Evolutionary conservation across 1,140 invertebrate species (phyloP).

Genomic region (Panulirus ornatus): DNA sequence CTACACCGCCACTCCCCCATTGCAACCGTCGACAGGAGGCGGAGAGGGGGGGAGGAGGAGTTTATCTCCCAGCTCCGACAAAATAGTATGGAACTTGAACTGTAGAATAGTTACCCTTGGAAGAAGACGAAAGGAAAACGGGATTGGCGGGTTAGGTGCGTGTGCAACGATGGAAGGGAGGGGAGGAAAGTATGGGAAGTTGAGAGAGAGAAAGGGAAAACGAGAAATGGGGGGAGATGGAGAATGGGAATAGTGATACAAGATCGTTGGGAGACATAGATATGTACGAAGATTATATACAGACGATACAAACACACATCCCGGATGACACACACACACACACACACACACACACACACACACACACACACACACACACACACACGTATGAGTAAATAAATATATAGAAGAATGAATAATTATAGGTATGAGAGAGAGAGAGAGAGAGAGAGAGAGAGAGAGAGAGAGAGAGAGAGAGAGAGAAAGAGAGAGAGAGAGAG

Average conservation of each 20-base stretch:
- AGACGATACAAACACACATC: neutral
- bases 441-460: too few relatives aligned
- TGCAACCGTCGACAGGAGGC: too few relatives aligned
- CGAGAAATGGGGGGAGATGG: neutral
- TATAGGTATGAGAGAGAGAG: neutral
- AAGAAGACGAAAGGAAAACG: too few relatives aligned
- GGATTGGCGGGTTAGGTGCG: too few relatives aligned
- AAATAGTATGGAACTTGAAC: too few relatives aligned
- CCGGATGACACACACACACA: too few relatives aligned
- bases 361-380: slow-evolving; percentile 17
- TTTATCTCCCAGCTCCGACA: too few relatives aligned
- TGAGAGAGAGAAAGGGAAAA: neutral
- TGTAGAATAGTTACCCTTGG: too few relatives aligned
- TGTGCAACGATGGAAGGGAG: neutral
- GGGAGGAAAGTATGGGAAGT: neutral
- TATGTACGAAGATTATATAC: neutral
- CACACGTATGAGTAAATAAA: neutral
- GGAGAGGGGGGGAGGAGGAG: too few relatives aligned
- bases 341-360: slow-evolving; percentile 18
- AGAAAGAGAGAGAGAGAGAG: too few relatives aligned
- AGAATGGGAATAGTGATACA: neutral
- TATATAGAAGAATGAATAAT: neutral
- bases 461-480: too few relatives aligned
- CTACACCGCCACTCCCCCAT: too few relatives aligned
- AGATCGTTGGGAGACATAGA: neutral